These are phyloP conservation scores for Miltochrista miniata DNA, from an alignment of 2,888 invertebrate species.

Conservation along the genomic window DNA sequence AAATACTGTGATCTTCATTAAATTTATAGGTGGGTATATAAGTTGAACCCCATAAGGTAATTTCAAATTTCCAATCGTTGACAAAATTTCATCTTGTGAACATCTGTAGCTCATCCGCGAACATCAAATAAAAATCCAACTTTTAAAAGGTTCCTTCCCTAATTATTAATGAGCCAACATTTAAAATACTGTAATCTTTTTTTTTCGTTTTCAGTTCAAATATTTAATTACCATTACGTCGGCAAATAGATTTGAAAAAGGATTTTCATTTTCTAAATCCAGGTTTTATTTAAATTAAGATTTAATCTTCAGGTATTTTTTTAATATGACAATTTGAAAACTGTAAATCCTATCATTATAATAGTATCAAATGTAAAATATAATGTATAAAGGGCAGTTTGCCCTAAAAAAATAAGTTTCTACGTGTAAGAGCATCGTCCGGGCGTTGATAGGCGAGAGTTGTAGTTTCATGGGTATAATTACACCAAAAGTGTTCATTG, in stretches of 20 bases:
- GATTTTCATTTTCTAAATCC: not conserved
- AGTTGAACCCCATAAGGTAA: not conserved
- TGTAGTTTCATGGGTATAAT: too few relatives aligned
- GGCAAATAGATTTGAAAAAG: constrained; percentile 3
- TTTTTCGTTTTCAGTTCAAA: constrained; percentile 15
- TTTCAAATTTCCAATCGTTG: not conserved
- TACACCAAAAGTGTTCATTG: too few relatives aligned
- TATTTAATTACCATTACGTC: constrained; percentile 5
- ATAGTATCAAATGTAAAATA: too few relatives aligned
- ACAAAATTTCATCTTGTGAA: not conserved
- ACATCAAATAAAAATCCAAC: constrained; percentile 35
- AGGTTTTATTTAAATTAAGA: not conserved
- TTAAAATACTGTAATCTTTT: constrained; percentile 18
- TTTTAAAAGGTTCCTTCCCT: constrained; percentile 4
- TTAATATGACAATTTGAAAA: not conserved
- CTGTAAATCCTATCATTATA: not conserved
- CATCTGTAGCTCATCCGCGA: constrained; percentile 21
- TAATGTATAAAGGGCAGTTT: too few relatives aligned
- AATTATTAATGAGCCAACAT: constrained; percentile 26
- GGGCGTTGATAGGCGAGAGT: too few relatives aligned
- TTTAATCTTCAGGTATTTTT: not conserved
- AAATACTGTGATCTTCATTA: not conserved
- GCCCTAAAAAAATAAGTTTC: too few relatives aligned
- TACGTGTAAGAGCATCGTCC: too few relatives aligned
- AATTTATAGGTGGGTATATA: not conserved